Evolutionary conservation across 2,888 invertebrate species (phyloP).

Genomic region (Neoascia interrupta): DNA sequence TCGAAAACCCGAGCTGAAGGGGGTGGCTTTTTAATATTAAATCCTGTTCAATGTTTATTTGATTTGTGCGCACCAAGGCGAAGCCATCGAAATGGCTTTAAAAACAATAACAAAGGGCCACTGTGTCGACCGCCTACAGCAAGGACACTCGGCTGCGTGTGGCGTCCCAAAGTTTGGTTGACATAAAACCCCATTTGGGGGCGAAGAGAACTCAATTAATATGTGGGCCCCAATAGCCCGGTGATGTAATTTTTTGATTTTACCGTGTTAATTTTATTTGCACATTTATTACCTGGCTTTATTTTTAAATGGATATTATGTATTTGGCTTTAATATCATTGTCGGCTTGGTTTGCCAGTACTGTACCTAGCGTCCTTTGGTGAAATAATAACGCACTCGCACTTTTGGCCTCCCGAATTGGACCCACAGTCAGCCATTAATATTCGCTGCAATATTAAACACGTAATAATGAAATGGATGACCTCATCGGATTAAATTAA

Average conservation of each 20-base stretch:
- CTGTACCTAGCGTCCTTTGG: too few species aligned
- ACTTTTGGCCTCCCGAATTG: constrained; percentile 38
- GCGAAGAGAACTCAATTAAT: constrained; percentile 61
- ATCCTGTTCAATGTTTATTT: constrained; percentile 49
- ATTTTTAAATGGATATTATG: constrained; percentile 67
- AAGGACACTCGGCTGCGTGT: constrained; percentile 12
- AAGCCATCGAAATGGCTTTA: constrained; percentile 44
- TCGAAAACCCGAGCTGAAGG: background rate
- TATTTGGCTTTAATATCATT: constrained; percentile 58
- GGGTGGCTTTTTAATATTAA: constrained; percentile 30
- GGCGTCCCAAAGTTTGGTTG: constrained; percentile 29
- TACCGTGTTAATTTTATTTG: constrained; percentile 69
- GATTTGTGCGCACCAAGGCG: constrained; percentile 41
- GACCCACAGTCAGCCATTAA: constrained; percentile 64
- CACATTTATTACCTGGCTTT: constrained; percentile 69
- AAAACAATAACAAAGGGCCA: constrained; percentile 26
- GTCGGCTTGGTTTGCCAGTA: constrained; percentile 24
- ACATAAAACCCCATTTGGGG: constrained; percentile 51
- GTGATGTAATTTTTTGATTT: constrained; percentile 66
- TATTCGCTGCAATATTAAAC: constrained; percentile 68
- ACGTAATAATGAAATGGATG: constrained; percentile 69
- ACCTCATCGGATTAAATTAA: constrained; percentile 69
- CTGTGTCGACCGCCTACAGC: background rate
- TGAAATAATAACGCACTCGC: constrained; percentile 46
- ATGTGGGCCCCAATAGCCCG: constrained; percentile 39